These are phyloP conservation scores for Lycia hirtaria DNA, from an alignment of 2,888 invertebrate genomes.

Conservation along the genomic window DNA sequence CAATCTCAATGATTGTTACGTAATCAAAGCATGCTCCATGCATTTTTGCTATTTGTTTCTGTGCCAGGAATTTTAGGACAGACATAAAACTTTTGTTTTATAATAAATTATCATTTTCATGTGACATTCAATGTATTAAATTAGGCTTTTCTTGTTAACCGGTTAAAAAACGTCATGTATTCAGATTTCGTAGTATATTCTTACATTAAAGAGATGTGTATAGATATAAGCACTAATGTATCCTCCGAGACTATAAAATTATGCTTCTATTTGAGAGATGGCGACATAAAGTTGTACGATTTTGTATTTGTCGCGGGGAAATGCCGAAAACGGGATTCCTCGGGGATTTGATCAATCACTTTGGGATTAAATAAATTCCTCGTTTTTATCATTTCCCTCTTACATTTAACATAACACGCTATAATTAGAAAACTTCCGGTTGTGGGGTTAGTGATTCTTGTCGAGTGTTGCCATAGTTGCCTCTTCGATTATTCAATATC, in stretches of 20 bases:
- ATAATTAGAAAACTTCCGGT: constrained; percentile 7
- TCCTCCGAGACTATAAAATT: constrained; percentile 14
- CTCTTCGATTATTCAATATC: constrained; percentile 4
- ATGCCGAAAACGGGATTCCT: too few relatives aligned
- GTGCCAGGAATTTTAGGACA: neutral
- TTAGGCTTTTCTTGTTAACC: constrained; percentile 22
- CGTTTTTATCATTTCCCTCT: too few relatives aligned
- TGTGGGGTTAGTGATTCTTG: constrained; percentile 15
- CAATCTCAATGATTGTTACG: too few relatives aligned
- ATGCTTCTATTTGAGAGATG: constrained; percentile 14
- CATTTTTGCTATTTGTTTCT: too few relatives aligned
- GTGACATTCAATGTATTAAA: constrained; percentile 9
- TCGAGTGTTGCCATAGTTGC: constrained; percentile 11
- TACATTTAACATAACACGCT: constrained; percentile 3
- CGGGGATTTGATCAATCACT: too few relatives aligned
- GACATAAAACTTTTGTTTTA: neutral
- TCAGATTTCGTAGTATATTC: constrained; percentile 14
- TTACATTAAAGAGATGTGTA: constrained; percentile 17
- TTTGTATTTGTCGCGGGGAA: neutral
- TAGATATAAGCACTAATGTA: constrained; percentile 30
- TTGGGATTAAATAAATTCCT: too few relatives aligned
- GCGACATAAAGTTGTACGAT: constrained; percentile 9
- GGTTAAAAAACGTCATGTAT: constrained; percentile 15
- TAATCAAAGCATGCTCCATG: too few relatives aligned
- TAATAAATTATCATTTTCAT: neutral